These are phyloP conservation scores for Scaptomyza hsui DNA, from an alignment of 1,140 invertebrate species.

Conservation along the genomic window DNA sequence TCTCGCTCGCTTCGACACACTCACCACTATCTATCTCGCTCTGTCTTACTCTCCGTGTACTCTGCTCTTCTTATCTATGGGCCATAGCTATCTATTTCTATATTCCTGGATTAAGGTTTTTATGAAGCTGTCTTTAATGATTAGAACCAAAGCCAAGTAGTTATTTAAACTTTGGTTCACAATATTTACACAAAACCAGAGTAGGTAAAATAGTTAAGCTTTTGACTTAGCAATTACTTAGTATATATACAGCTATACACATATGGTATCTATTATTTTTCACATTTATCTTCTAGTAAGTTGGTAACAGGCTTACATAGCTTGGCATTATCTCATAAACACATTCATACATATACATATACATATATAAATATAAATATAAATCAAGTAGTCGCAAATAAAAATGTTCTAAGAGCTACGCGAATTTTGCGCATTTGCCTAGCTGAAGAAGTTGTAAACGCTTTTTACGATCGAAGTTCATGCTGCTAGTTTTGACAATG, in stretches of 20 bases:
- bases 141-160: conserved; percentile 14
- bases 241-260: conserved; percentile 25
- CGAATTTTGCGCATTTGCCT: no score
- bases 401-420: no score
- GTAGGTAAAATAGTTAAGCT: conserved; percentile 14
- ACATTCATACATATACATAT: not conserved
- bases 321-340: conserved; percentile 11
- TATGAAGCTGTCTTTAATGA: conserved; percentile 3
- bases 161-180: conserved; percentile 12
- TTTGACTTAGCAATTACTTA: conserved; percentile 24
- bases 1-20: not conserved
- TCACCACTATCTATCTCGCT: not conserved
- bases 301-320: conserved; percentile 1
- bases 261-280: not conserved
- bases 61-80: conserved; percentile 38
- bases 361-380: no score
- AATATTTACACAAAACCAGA: conserved; percentile 34
- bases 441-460: no score
- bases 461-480: no score
- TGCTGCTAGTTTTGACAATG: no score
- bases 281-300: conserved; percentile 1
- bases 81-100: conserved; percentile 22
- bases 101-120: not conserved
- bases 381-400: no score
- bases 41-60: conserved; percentile 5